Conservation (phyloP, 2,888 invertebrate species). For the Parnassius apollo region DNA sequence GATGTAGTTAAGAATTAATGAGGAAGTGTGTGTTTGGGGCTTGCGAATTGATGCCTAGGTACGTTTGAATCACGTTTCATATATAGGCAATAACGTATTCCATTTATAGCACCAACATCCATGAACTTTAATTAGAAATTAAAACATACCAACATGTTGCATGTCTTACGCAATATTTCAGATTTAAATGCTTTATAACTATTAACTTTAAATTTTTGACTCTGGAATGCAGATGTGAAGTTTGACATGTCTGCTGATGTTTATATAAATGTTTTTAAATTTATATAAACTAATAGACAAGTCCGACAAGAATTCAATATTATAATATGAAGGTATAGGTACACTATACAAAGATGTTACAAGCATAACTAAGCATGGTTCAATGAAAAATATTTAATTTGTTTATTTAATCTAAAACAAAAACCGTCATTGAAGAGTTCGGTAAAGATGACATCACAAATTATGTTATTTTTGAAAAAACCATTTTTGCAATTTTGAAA, state of each 20-base stretch:
- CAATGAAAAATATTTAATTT: too few species aligned
- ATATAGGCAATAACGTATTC: slow-evolving; percentile 14
- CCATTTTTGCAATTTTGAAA: too few species aligned
- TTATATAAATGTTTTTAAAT: slow-evolving; percentile 4
- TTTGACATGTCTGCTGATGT: neutral
- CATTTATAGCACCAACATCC: neutral
- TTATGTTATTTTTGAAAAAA: too few species aligned
- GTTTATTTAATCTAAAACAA: too few species aligned
- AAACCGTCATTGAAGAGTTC: too few species aligned
- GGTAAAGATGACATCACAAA: too few species aligned
- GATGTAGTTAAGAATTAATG: slow-evolving; percentile 40
- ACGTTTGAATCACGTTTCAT: slow-evolving; percentile 25
- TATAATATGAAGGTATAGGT: too few species aligned
- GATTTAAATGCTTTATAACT: slow-evolving; percentile 39
- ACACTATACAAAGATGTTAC: too few species aligned
- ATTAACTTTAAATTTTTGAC: slow-evolving; percentile 15
- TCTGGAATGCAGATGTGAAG: slow-evolving; percentile 10
- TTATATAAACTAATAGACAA: slow-evolving; percentile 11
- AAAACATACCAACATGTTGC: slow-evolving; percentile 45
- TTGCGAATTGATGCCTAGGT: slow-evolving; percentile 54
- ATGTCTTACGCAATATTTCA: slow-evolving; percentile 51
- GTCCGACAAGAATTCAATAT: too few species aligned
- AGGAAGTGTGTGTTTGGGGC: slow-evolving; percentile 65
- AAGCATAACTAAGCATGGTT: too few species aligned
- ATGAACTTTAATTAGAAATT: slow-evolving; percentile 58